Percentiles rank a stretch among this genome's conserved stretches.
phyloP scores from a whole-genome alignment of 30 jellyfish, hydroid and myxozoan genomes.

The Aurelia aurita complex sp. Pacific region DNA sequence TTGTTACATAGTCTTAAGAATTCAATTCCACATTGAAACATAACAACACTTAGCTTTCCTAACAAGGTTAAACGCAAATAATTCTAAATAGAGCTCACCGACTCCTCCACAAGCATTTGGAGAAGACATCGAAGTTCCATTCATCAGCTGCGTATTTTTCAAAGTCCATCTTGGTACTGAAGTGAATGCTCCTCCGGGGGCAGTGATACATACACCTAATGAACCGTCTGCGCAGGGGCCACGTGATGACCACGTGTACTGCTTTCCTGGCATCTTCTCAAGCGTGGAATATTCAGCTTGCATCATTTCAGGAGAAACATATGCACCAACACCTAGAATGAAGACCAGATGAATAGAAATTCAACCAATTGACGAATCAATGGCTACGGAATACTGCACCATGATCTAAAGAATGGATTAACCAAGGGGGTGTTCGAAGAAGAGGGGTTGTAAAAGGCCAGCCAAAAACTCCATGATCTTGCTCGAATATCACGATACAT shows the following conservation, averaged over 20 bases:
- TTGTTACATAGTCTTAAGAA: too few species aligned
- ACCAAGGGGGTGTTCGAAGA: too few species aligned
- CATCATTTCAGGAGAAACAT: slow-evolving; percentile 98
- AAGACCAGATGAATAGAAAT: not conserved
- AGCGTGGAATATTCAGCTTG: slow-evolving; percentile 79
- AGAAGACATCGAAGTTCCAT: slow-evolving; percentile 99
- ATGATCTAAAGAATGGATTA: too few species aligned
- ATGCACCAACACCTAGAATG: slow-evolving; percentile 90
- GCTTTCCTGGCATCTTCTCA: slow-evolving; percentile 92
- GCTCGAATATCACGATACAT: too few species aligned
- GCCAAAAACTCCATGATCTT: too few species aligned
- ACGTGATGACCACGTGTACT: slow-evolving; percentile 96
- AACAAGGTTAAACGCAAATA: too few species aligned
- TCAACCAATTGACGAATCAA: too few species aligned
- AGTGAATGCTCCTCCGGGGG: slow-evolving; percentile 99
- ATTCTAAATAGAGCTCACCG: slow-evolving; percentile 53
- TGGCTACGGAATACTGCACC: too few species aligned
- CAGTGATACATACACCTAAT: slow-evolving; percentile 96
- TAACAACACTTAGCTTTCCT: too few species aligned
- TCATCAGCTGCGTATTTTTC: slow-evolving; percentile 78
- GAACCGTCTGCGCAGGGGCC: slow-evolving; percentile 97
- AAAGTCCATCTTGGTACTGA: slow-evolving; percentile 96
- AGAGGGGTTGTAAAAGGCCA: too few species aligned
- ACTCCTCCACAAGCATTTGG: slow-evolving; percentile 99
- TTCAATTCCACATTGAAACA: too few species aligned